Percentiles rank a stretch among this genome's conserved stretches.
These are phyloP conservation scores for Lynx canadensis DNA, from an alignment of 2,113 vertebrate genomes.

Conservation along the genomic window DNA sequence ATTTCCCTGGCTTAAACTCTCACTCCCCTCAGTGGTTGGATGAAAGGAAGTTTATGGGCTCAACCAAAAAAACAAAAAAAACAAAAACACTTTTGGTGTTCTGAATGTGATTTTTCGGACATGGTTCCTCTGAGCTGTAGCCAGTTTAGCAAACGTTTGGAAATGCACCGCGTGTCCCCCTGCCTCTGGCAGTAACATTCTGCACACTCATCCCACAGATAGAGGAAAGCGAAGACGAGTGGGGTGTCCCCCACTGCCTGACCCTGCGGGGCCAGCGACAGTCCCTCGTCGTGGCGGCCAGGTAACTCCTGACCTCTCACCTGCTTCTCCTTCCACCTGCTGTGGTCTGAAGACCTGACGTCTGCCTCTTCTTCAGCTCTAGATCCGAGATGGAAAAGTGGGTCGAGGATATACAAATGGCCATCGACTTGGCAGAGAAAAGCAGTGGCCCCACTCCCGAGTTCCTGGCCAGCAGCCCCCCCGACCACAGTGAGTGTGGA, in stretches of 20 bases:
- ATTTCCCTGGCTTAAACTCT: fast-evolving
- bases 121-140: not conserved
- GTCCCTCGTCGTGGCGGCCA: constrained; percentile 95
- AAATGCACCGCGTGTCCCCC: fast-evolving
- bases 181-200: not conserved
- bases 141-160: not conserved
- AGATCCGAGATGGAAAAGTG: constrained; percentile 95
- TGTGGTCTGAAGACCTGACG: not conserved
- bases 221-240: constrained; percentile 96
- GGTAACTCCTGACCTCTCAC: constrained; percentile 83
- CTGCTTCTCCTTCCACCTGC: fast-evolving
- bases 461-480: constrained; percentile 89
- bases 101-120: not conserved
- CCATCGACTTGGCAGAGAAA: constrained; percentile 92
- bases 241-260: constrained; percentile 97
- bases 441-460: constrained; percentile 90
- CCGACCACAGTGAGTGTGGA: constrained; percentile 93
- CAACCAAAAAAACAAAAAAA: not conserved
- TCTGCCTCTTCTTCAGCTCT: constrained; percentile 84
- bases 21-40: fast-evolving
- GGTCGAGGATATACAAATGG: constrained; percentile 96
- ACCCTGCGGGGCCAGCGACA: constrained; percentile 94
- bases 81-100: not conserved
- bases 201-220: constrained; percentile 87
- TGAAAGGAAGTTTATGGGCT: not conserved